Conservation (phyloP, 2,888 invertebrate species). For the Rhopalosiphum nymphaeae region DNA sequence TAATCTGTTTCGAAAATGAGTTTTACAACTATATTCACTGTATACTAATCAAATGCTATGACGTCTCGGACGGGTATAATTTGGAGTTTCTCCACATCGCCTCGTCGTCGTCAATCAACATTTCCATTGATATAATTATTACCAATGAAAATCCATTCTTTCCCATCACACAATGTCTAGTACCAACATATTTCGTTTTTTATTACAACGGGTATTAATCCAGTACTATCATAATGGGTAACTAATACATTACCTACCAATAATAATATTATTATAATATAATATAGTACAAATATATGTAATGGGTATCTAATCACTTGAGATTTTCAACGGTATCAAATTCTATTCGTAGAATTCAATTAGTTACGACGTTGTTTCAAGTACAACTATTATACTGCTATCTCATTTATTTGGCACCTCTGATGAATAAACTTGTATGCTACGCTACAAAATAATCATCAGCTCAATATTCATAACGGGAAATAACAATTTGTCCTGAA, state of each 20-base stretch:
- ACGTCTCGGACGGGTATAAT: slow-evolving; percentile 42
- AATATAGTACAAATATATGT: neutral
- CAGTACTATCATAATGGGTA: neutral
- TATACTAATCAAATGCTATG: slow-evolving; percentile 49
- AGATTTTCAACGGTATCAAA: neutral
- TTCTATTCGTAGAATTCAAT: neutral
- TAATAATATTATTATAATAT: neutral
- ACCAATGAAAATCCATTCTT: slow-evolving; percentile 39
- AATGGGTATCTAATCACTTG: neutral
- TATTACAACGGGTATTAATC: neutral
- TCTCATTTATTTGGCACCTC: neutral
- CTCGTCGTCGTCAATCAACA: slow-evolving; percentile 25
- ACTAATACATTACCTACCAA: neutral
- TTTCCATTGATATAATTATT: slow-evolving; percentile 49
- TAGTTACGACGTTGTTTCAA: neutral
- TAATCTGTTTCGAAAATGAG: slow-evolving; percentile 56
- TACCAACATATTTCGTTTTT: neutral
- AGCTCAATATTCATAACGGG: neutral
- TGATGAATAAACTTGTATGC: neutral
- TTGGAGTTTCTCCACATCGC: neutral
- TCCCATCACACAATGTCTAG: neutral
- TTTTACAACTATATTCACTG: slow-evolving; percentile 41
- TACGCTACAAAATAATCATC: neutral
- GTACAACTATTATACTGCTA: neutral
- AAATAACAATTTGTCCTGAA: neutral